Conservation (phyloP, 2,888 invertebrate genomes). For the Drosophila rubida region DNA sequence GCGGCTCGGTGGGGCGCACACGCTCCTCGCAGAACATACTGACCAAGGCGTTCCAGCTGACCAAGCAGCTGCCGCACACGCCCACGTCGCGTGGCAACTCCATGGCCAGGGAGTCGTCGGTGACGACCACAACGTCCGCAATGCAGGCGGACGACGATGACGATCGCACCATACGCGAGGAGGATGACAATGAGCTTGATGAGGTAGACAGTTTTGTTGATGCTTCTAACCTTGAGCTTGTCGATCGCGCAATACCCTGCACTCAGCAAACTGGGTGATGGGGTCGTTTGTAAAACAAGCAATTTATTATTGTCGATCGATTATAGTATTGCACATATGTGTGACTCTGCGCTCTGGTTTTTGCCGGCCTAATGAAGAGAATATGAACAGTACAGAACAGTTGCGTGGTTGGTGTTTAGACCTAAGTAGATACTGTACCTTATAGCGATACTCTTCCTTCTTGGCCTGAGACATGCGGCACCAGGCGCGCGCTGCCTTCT, state of each 20-base stretch:
- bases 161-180: conserved; percentile 88
- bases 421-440: conserved; percentile 21
- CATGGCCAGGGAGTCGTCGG: conserved; percentile 77
- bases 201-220: conserved; percentile 75
- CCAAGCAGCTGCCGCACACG: conserved; percentile 84
- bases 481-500: conserved; percentile 55
- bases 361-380: background rate
- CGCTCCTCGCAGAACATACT: conserved; percentile 92
- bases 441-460: conserved; percentile 35
- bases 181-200: conserved; percentile 87
- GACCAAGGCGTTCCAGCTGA: conserved; percentile 92
- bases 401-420: no score
- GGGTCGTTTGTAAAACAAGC: background rate
- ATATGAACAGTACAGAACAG: no score
- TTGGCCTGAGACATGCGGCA: conserved; percentile 27
- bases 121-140: conserved; percentile 76
- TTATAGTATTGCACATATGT: background rate
- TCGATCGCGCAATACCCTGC: conserved; percentile 8
- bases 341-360: background rate
- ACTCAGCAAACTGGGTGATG: background rate
- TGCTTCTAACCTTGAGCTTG: conserved; percentile 58
- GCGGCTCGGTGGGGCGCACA: conserved; percentile 86
- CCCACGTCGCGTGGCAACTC: conserved; percentile 84
- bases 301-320: background rate
- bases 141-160: conserved; percentile 86